These are phyloP conservation scores for Leptarthrus brevirostris DNA, from an alignment of 2,888 invertebrate genomes.

Conservation along the genomic window DNA sequence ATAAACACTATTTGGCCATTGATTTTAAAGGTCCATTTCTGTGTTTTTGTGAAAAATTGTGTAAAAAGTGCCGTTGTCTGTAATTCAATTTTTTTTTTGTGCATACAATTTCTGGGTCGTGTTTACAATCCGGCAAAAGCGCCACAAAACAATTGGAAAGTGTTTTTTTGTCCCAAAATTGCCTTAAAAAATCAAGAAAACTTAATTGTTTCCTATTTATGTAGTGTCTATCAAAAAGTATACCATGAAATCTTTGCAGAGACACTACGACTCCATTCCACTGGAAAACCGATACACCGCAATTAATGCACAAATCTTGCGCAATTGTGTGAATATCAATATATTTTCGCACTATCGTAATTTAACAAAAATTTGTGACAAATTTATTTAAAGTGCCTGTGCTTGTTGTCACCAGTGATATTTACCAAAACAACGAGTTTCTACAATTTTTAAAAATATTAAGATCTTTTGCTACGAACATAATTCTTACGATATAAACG, in stretches of 20 bases:
- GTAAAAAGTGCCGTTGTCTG: conserved; percentile 60
- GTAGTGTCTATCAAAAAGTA: neutral
- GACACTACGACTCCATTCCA: conserved; percentile 1
- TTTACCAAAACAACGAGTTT: conserved; percentile 30
- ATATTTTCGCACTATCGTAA: conserved; percentile 24
- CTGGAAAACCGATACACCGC: conserved; percentile 15
- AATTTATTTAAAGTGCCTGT: conserved; percentile 32
- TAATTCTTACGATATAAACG: neutral
- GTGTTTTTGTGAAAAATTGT: conserved; percentile 14
- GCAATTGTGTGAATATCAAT: conserved; percentile 31
- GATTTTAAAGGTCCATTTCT: conserved; percentile 7
- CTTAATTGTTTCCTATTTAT: neutral
- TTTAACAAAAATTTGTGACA: neutral
- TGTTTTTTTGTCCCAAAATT: neutral
- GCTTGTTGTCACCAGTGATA: conserved; percentile 15
- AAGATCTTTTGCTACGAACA: neutral
- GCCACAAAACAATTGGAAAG: too few relatives aligned
- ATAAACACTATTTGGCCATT: conserved; percentile 39
- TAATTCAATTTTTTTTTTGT: conserved; percentile 59
- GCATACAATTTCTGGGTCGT: neutral
- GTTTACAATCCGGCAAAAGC: too few relatives aligned
- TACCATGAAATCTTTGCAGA: conserved; percentile 36
- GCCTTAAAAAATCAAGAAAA: neutral
- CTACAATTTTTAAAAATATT: neutral
- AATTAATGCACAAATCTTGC: conserved; percentile 30